Percentiles rank a stretch among this genome's conserved stretches.
Evolutionary conservation across 64 coral and sea anemone genomes (phyloP).

Genomic region (Actinia equina): DNA sequence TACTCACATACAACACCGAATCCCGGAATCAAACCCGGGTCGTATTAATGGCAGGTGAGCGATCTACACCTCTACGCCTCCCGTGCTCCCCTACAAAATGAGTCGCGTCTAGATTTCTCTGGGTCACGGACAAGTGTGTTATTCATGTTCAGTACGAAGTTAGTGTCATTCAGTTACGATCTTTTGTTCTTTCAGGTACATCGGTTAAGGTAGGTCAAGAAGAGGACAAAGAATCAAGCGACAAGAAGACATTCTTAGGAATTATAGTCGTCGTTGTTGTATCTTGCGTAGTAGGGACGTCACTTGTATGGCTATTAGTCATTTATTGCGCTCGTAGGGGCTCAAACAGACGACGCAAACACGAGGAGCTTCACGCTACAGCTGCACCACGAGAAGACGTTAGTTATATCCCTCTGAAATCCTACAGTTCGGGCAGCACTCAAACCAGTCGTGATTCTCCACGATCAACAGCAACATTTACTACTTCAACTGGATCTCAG

Average conservation of each 20-base stretch:
- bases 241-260: slow-evolving; percentile 83
- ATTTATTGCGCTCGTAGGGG: slow-evolving; percentile 64
- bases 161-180: not conserved
- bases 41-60: too few species aligned
- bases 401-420: slow-evolving; percentile 73
- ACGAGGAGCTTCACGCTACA: slow-evolving; percentile 36
- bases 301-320: slow-evolving; percentile 82
- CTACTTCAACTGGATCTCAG: slow-evolving; percentile 64
- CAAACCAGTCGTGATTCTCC: slow-evolving; percentile 84
- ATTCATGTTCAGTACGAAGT: too few species aligned
- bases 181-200: not conserved
- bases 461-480: slow-evolving; percentile 80
- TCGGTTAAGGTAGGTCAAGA: not conserved
- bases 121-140: too few species aligned
- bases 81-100: too few species aligned
- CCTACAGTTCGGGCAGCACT: slow-evolving; percentile 80
- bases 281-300: slow-evolving; percentile 70
- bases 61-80: too few species aligned
- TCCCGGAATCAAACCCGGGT: too few species aligned
- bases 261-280: slow-evolving; percentile 87
- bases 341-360: slow-evolving; percentile 12
- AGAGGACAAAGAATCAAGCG: not conserved
- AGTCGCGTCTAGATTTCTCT: too few species aligned
- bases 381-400: slow-evolving; percentile 58
- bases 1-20: too few species aligned